Base-by-base conservation (phyloP, 1,140 invertebrate genomes). In the Cheumatopsyche charites region DNA sequence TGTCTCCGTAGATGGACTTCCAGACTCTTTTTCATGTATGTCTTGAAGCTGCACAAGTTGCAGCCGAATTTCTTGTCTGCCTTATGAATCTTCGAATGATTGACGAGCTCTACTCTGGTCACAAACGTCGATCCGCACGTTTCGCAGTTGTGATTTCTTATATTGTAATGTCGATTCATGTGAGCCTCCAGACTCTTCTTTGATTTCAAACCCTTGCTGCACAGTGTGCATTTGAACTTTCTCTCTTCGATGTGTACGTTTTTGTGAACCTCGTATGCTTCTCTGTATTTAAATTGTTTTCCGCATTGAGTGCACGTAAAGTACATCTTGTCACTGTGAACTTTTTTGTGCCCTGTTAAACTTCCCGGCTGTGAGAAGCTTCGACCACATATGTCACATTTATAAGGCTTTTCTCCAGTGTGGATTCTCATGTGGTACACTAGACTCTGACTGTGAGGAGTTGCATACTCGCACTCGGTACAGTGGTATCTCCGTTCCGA, bases 301-400 rank as follows among this genome's bases (percentile, higher is more conserved):
- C 87, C 86, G 79, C 89, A 89, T 43, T 85, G 74, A n/a, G 84
- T 79, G 78, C 89, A 91, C 25, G 85, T 89, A 74, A 83, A 89
- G 65, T 84, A 82, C 45, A 78, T 82, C 25, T 75, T 76, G 45
- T 77, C 77, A 68, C 81, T 84, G 67, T 88, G 86, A 36, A 80
- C 87, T 72, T 83, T 84, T 17, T 77, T 75, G 77, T 87, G 86
- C 26, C 82, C 82, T 49, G 77, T 78, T 1, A 87, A 75, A 69
- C 82, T 84, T 7, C 83, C 80, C n/a, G 82, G 81, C 73, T 86
- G 85, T 6, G 84, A 87, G 77, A 90, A 90, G 1, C 78, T 78
- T 75, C 88, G 87, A 0, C 84, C 84, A 82, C 88, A 90, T 13
- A 86, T 76, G 73, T 87, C 84, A 58, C 83, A 86, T 7, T 72